Conservation (phyloP, 1,140 invertebrate species). For the Idris sp. region DNA sequence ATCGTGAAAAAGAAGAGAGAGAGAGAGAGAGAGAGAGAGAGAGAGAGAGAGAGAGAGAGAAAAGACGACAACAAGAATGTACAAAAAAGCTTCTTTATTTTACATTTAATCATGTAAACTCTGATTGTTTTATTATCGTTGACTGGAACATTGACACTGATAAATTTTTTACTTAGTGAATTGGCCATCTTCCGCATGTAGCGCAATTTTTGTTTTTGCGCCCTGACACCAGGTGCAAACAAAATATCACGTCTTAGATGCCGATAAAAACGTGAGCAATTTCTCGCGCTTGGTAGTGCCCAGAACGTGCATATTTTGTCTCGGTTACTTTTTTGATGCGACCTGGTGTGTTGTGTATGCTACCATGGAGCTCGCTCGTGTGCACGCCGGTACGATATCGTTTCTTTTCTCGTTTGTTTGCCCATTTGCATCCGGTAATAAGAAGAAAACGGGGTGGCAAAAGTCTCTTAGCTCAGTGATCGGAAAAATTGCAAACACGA, state of each 20-base stretch:
- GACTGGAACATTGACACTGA: conserved; percentile 15
- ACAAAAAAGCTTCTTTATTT: too few relatives aligned
- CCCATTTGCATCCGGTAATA: conserved; percentile 68
- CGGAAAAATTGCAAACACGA: conserved; percentile 61
- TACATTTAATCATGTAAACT: background rate
- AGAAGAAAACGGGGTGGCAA: conserved; percentile 58
- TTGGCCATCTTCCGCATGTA: conserved; percentile 25
- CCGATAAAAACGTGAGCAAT: conserved; percentile 44
- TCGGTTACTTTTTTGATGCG: conserved; percentile 35
- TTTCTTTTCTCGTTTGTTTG: conserved; percentile 38
- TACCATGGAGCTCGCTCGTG: conserved; percentile 23
- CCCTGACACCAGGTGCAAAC: conserved; percentile 22
- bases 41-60: too few relatives aligned
- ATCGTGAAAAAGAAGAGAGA: too few relatives aligned
- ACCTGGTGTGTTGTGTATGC: too few relatives aligned
- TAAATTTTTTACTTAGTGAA: conserved; percentile 29
- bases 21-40: too few relatives aligned
- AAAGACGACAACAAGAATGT: too few relatives aligned
- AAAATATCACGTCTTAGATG: conserved; percentile 20
- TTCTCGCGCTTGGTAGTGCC: conserved; percentile 25
- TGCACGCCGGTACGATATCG: conserved; percentile 29
- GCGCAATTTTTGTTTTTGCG: conserved; percentile 24
- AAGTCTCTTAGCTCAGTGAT: conserved; percentile 29
- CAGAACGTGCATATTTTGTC: conserved; percentile 25
- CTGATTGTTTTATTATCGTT: conserved; percentile 28